phyloP scores from a whole-genome alignment of 1,140 invertebrate species.

The Monomorium pharaonis region DNA sequence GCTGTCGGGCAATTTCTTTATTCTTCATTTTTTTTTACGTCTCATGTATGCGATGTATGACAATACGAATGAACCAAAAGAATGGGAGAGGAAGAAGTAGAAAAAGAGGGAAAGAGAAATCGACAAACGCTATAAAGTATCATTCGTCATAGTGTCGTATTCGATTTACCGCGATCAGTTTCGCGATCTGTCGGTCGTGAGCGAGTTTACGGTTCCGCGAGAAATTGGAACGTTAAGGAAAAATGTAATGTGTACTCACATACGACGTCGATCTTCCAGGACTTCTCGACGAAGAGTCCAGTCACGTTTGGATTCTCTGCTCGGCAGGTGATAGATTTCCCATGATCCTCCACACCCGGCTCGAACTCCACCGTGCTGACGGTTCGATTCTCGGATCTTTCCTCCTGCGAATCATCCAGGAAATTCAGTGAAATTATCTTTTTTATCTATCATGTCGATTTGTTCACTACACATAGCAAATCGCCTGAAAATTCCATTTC shows the following conservation, averaged over 20 bases:
- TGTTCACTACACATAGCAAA: not conserved
- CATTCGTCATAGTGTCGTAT: conserved; percentile 49
- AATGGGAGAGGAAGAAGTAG: not conserved
- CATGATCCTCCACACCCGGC: conserved; percentile 90
- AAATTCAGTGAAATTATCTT: conserved; percentile 44
- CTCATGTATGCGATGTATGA: not conserved
- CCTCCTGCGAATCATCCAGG: conserved; percentile 87
- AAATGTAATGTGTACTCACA: conserved; percentile 89
- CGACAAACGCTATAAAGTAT: conserved; percentile 34
- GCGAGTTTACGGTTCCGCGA: conserved; percentile 32
- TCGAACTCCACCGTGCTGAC: conserved; percentile 92
- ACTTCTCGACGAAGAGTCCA: conserved; percentile 91
- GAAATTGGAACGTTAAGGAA: conserved; percentile 52
- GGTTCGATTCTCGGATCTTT: conserved; percentile 92
- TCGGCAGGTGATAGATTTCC: conserved; percentile 89
- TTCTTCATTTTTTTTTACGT: conserved; percentile 51
- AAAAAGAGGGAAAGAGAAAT: not conserved
- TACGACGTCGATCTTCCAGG: conserved; percentile 94
- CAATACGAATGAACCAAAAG: not conserved
- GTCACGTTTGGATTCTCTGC: conserved; percentile 93
- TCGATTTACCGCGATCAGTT: conserved; percentile 58
- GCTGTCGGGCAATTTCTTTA: not conserved
- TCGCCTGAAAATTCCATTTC: not conserved
- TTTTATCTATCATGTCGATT: conserved; percentile 18
- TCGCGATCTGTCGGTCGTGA: conserved; percentile 47